Conservation (phyloP, 2,113 vertebrate genomes). For the rabbit (Oryctolagus cuniculus) region DNA sequence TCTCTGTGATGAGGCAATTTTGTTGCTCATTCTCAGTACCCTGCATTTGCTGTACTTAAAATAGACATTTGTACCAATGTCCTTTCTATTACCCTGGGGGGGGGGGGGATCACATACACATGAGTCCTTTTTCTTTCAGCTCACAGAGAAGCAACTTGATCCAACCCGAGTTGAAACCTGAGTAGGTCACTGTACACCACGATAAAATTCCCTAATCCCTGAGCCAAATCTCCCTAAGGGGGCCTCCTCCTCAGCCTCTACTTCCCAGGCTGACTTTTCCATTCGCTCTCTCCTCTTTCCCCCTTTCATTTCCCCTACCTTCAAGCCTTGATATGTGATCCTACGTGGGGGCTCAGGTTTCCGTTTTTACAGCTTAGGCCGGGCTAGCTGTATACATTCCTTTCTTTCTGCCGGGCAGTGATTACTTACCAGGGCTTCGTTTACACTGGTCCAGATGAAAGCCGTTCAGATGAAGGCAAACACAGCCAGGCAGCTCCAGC, state of each 20-base stretch:
- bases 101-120: conserved; percentile 84
- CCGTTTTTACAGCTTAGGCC: conserved; percentile 99
- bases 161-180: conserved; percentile 94
- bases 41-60: conserved; percentile 88
- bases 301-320: conserved; percentile 97
- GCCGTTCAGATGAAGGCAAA: conserved; percentile 96
- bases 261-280: conserved; percentile 96
- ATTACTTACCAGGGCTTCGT: conserved; percentile 98
- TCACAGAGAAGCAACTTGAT: conserved; percentile 94
- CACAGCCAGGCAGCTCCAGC: conserved; percentile 94
- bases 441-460: conserved; percentile 98
- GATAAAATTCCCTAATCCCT: conserved; percentile 99
- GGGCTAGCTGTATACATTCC: conserved; percentile 99
- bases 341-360: conserved; percentile 93
- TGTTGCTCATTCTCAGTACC: conserved; percentile 85
- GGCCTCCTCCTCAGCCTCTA: conserved; percentile 91
- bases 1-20: conserved; percentile 85
- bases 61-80: conserved; percentile 88
- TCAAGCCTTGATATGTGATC: conserved; percentile 99
- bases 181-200: conserved; percentile 99
- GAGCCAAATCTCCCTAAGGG: conserved; percentile 97
- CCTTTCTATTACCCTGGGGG: conserved; percentile 91
- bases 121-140: conserved; percentile 92
- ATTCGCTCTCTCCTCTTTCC: conserved; percentile 91
- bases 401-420: conserved; percentile 95